These are phyloP conservation scores for Caenorhabditis afra DNA, from an alignment of 2,888 invertebrate genomes.

Conservation along the genomic window DNA sequence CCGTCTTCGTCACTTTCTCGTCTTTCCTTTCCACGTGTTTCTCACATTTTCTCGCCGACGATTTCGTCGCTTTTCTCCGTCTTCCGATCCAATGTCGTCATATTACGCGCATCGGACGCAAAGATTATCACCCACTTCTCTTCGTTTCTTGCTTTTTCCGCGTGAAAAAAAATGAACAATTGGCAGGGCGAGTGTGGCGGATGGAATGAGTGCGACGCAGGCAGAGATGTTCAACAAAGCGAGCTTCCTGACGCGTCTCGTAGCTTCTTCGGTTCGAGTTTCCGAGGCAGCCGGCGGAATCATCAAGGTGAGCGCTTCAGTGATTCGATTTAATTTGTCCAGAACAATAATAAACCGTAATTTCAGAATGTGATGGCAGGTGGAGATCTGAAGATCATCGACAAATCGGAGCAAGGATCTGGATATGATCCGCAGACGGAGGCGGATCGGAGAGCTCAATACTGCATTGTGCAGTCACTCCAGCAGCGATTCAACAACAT, in stretches of 20 bases:
- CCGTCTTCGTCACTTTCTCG: background rate
- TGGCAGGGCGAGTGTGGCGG: constrained; percentile 7
- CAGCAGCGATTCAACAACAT: constrained; percentile 89
- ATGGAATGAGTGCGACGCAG: constrained; percentile 46
- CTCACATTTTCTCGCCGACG: background rate
- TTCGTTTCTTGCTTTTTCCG: background rate
- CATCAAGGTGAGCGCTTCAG: constrained; percentile 80
- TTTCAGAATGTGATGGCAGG: constrained; percentile 72
- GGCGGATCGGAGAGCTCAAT: constrained; percentile 95
- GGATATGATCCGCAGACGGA: constrained; percentile 89
- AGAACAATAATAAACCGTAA: no score
- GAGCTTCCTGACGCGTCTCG: constrained; percentile 81
- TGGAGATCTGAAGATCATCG: constrained; percentile 82
- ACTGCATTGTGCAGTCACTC: constrained; percentile 92
- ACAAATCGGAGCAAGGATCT: constrained; percentile 85
- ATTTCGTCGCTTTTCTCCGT: background rate
- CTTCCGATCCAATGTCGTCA: constrained; percentile 15
- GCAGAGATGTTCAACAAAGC: constrained; percentile 59
- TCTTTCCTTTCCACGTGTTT: constrained; percentile 4
- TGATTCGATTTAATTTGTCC: no score
- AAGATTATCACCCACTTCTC: background rate
- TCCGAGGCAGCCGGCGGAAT: constrained; percentile 82
- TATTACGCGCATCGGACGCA: constrained; percentile 17
- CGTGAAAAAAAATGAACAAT: constrained; percentile 12
- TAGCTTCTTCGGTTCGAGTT: constrained; percentile 82